phyloP scores from a whole-genome alignment of 2,113 vertebrate genomes.

The Mohoua ochrocephala region DNA sequence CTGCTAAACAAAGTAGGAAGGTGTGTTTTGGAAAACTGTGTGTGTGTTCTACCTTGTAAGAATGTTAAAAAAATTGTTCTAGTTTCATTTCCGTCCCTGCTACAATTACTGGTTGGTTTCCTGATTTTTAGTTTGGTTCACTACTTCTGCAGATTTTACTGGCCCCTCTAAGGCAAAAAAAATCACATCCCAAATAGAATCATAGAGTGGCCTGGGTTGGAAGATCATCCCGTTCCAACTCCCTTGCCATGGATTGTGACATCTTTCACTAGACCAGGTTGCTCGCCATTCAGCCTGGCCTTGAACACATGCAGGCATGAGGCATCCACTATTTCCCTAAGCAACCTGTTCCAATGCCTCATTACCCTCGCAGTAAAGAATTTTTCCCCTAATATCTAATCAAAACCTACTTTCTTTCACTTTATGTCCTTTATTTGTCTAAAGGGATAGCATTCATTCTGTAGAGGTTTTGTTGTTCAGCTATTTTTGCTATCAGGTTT shows the following conservation, averaged over 20 bases:
- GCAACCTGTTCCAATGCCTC: not conserved
- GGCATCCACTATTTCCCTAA: not conserved
- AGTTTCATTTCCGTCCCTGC: fast-evolving
- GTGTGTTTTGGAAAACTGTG: not conserved
- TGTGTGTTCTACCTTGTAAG: not conserved
- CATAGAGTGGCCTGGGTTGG: not conserved
- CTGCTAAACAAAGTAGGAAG: not conserved
- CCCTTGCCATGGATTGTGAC: not conserved
- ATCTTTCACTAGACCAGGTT: not conserved
- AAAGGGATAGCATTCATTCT: not conserved
- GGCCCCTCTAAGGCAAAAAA: not conserved
- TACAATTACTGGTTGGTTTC: not conserved
- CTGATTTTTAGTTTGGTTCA: not conserved
- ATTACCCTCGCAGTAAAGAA: not conserved
- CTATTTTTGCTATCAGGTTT: not conserved
- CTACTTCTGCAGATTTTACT: not conserved
- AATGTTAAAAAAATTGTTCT: not conserved
- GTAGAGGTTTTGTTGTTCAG: not conserved
- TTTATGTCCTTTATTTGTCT: not conserved
- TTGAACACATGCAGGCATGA: not conserved
- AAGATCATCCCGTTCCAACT: not conserved
- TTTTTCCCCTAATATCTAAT: not conserved
- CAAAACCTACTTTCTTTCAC: not conserved
- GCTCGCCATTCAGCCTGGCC: not conserved
- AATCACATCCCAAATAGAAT: too few species aligned